Base-by-base conservation (phyloP, 2,113 vertebrate species). In the Taurulus bubalis region DNA sequence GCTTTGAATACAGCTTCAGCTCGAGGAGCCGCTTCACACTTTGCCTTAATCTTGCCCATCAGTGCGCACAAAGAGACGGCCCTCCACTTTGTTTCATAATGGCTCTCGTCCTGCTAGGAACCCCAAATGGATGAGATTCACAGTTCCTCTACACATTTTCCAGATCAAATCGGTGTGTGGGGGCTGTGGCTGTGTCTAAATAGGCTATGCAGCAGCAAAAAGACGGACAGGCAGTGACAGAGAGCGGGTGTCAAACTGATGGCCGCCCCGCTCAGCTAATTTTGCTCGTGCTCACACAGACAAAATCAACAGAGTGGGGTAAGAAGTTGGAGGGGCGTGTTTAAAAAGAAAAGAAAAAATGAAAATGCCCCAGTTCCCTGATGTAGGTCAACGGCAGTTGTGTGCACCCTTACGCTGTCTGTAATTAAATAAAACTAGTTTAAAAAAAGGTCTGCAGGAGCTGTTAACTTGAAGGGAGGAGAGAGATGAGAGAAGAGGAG, bases 371-470 rank as follows among this genome's bases (percentile, higher is more conserved):
- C 90, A 95, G 84, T 94, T 95, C 94, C 80, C 66, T 59, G 69
- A 96, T 95, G 87, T 95, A 92, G 95, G 93, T 95, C 94, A 94
- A 77, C 83, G 32, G 84, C 85, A 84, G 84, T 75, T 71, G 80
- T 85, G 90, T 85, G 87, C 80, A 87, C 77, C 86, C 82, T 79
- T 79, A 93, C 87, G 90, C 86, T 73, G 87, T 82, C 86, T 86
- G 91, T 94, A 92, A 94, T 92, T 94, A 93, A 91, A 92, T 84
- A 87, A 88, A 94, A 87, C 87, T 71, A 78, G 85, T 90, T 85
- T 79, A 87, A 90, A 85, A 92, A 90, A 85, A 92, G 87, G 75
- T 83, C 72, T 59, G 72, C 88, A 85, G 79, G 71, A 85, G 87
- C 79, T 80, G 65, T 24, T 71, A 80, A 89, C 75, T 85, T 75